A percentile compares a stretch with the other conserved stretches of the same genome.
phyloP scores from a whole-genome alignment of 2,888 invertebrate genomes.

The Eristalinus aeneus region DNA sequence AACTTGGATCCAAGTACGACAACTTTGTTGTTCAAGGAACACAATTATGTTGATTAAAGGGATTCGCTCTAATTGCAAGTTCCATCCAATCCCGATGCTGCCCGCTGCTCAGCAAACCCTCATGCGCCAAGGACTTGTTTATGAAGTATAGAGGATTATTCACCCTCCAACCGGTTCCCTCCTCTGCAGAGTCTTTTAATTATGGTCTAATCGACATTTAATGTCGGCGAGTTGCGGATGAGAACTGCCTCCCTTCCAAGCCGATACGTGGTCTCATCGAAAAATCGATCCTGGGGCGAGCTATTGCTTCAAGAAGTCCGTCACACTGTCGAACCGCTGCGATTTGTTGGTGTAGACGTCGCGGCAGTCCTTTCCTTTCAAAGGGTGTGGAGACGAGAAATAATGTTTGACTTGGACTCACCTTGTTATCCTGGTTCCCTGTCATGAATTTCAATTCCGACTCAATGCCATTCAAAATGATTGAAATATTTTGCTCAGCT shows the following conservation, averaged over 20 bases:
- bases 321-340: too few relatives aligned
- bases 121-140: conserved; percentile 17
- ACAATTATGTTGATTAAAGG: conserved; percentile 48
- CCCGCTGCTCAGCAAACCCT: background rate
- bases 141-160: background rate
- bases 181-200: conserved; percentile 16
- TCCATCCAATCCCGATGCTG: background rate
- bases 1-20: background rate
- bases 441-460: conserved; percentile 93
- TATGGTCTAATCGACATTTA: conserved; percentile 31
- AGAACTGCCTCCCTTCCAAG: background rate
- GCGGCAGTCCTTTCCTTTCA: background rate
- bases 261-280: background rate
- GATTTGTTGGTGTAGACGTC: background rate
- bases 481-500: conserved; percentile 92
- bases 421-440: conserved; percentile 78
- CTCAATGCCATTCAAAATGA: conserved; percentile 96
- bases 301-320: background rate
- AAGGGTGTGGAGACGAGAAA: conserved; percentile 10
- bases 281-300: background rate
- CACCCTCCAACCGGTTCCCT: background rate
- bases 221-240: too few relatives aligned
- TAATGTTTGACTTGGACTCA: conserved; percentile 71
- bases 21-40: background rate
- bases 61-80: conserved; percentile 36